phyloP scores from a whole-genome alignment of 2,797 vertebrate genomes.

The Geotrypetes seraphini region DNA sequence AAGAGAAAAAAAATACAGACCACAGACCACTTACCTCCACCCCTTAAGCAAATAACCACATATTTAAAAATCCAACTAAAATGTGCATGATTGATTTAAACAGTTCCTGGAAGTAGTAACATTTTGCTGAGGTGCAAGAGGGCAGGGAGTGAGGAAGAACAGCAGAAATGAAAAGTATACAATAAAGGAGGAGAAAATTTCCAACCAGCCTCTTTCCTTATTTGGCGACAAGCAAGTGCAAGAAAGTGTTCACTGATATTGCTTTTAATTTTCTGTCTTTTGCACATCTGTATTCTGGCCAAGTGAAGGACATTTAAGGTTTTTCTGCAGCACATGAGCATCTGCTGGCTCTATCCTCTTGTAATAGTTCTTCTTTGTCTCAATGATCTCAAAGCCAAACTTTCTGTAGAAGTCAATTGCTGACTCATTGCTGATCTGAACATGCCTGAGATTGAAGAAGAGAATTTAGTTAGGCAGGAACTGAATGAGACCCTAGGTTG shows the following conservation, averaged over 20 bases:
- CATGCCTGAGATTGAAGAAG: constrained; percentile 62
- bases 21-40: constrained; percentile 17
- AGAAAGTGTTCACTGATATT: constrained; percentile 58
- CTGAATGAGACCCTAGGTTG: no score
- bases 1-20: constrained; percentile 33
- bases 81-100: constrained; percentile 40
- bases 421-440: constrained; percentile 98
- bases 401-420: constrained; percentile 98
- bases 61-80: constrained; percentile 21
- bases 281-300: constrained; percentile 84
- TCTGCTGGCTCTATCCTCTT: constrained; percentile 99
- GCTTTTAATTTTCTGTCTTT: constrained; percentile 81
- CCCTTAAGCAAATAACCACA: constrained; percentile 15
- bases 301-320: constrained; percentile 81
- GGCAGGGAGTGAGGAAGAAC: constrained; percentile 26
- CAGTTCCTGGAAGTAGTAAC: constrained; percentile 49
- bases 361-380: constrained; percentile 99
- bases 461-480: no score
- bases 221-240: constrained; percentile 81
- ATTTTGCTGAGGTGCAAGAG: constrained; percentile 44
- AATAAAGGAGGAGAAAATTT: constrained; percentile 5
- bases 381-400: constrained; percentile 96
- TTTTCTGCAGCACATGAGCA: constrained; percentile 97
- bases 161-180: constrained; percentile 14
- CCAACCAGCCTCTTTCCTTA: constrained; percentile 57